Evolutionary conservation across 2,113 vertebrate genomes (phyloP).

Genomic region (Rhinoderma darwinii): DNA sequence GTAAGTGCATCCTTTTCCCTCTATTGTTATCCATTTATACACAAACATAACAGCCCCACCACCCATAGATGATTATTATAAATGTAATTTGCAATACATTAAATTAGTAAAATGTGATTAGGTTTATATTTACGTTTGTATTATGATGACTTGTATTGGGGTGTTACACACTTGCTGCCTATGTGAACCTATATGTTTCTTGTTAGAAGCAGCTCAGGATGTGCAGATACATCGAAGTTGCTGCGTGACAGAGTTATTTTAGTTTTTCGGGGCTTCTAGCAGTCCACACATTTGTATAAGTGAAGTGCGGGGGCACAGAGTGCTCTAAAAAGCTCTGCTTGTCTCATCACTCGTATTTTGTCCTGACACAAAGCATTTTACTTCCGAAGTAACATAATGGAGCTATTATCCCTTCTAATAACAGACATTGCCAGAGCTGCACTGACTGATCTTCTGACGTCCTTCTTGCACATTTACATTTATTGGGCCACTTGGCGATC

Average conservation of each 20-base stretch:
- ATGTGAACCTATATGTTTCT: background rate
- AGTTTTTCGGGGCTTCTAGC: background rate
- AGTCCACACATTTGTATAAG: slow-evolving; percentile 10
- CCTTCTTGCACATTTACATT: slow-evolving; percentile 19
- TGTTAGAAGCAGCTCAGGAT: background rate
- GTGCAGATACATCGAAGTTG: background rate
- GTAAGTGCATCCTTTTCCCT: too few relatives aligned
- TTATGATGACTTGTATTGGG: too few relatives aligned
- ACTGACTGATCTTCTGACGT: slow-evolving; percentile 4
- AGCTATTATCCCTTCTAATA: slow-evolving; percentile 31
- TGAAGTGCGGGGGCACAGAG: slow-evolving; percentile 22
- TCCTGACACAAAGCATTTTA: slow-evolving; percentile 9
- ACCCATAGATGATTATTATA: too few relatives aligned
- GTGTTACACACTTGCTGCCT: too few relatives aligned
- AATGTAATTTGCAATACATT: too few relatives aligned
- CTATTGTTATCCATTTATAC: too few relatives aligned
- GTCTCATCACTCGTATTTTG: background rate
- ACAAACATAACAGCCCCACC: too few relatives aligned
- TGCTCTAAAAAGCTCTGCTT: background rate
- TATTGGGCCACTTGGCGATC: background rate
- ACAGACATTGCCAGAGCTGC: background rate
- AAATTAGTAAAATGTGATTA: too few relatives aligned
- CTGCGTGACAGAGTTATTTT: background rate
- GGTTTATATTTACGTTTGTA: too few relatives aligned
- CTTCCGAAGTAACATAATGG: slow-evolving; percentile 24